phyloP scores from a whole-genome alignment of 2,888 invertebrate genomes.

The Spisula solida region DNA sequence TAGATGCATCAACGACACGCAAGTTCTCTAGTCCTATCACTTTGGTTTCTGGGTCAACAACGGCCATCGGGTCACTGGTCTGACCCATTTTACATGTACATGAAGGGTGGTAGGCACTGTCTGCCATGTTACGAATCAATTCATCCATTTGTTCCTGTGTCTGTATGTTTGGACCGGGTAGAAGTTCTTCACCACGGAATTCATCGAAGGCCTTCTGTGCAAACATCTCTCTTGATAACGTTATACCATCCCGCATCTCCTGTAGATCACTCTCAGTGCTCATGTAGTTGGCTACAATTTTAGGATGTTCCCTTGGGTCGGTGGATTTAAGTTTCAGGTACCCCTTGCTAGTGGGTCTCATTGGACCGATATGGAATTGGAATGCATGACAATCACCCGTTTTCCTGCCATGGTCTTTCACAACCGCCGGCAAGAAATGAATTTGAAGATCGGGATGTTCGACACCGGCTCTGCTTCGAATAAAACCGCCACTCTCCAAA shows the following conservation, averaged over 20 bases:
- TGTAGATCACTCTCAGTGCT: slow-evolving; percentile 90
- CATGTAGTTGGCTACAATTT: slow-evolving; percentile 97
- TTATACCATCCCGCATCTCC: slow-evolving; percentile 83
- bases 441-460: slow-evolving; percentile 88
- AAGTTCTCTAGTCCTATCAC: slow-evolving; percentile 90
- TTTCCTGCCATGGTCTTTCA: slow-evolving; percentile 88
- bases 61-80: slow-evolving; percentile 88
- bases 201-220: slow-evolving; percentile 86
- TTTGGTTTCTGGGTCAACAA: slow-evolving; percentile 90
- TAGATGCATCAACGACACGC: slow-evolving; percentile 93
- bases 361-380: slow-evolving; percentile 88
- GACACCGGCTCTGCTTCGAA: slow-evolving; percentile 85
- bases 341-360: slow-evolving; percentile 95
- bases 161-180: slow-evolving; percentile 80
- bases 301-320: slow-evolving; percentile 93
- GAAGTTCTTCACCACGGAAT: slow-evolving; percentile 82
- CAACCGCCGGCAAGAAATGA: slow-evolving; percentile 89
- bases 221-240: slow-evolving; percentile 85
- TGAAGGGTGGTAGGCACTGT: slow-evolving; percentile 93
- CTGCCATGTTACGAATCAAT: slow-evolving; percentile 86
- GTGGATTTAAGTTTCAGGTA: slow-evolving; percentile 92
- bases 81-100: slow-evolving; percentile 93
- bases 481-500: slow-evolving; percentile 88
- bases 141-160: slow-evolving; percentile 86
- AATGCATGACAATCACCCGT: slow-evolving; percentile 88